Conservation (phyloP, 2,797 vertebrate species). For the Syngnathus rostellatus region DNA sequence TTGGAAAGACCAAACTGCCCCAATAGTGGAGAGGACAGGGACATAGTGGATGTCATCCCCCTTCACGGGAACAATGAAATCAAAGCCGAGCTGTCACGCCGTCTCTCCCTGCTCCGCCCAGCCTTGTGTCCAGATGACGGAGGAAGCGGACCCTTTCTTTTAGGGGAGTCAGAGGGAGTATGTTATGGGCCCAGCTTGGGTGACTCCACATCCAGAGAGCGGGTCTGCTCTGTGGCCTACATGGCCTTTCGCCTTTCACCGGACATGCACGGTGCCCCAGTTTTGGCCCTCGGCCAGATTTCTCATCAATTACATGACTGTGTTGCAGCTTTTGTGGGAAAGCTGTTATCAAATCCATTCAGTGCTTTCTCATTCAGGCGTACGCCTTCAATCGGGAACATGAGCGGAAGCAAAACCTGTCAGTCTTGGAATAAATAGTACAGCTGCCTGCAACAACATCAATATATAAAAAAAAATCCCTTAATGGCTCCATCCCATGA, state of each 20-base stretch:
- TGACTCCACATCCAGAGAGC: constrained; percentile 61
- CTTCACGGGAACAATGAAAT: constrained; percentile 64
- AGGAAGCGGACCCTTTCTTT: constrained; percentile 55
- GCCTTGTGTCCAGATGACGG: constrained; percentile 60
- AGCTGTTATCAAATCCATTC: neutral
- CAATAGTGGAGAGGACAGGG: constrained; percentile 50
- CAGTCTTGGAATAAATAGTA: neutral
- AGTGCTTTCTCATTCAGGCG: constrained; percentile 4
- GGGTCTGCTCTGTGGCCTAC: constrained; percentile 69
- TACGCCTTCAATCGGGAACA: neutral
- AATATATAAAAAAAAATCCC: constrained; percentile 18
- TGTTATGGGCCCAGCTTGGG: constrained; percentile 29
- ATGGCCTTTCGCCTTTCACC: constrained; percentile 48
- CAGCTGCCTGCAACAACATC: neutral
- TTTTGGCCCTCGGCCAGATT: constrained; percentile 31
- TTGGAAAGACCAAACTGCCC: constrained; percentile 54
- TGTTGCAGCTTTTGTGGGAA: neutral
- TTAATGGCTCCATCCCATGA: constrained; percentile 13
- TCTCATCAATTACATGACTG: constrained; percentile 22
- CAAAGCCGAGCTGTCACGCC: constrained; percentile 56
- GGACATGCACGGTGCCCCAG: constrained; percentile 46
- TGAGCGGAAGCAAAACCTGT: neutral
- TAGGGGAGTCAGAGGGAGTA: constrained; percentile 12
- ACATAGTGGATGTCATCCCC: constrained; percentile 52
- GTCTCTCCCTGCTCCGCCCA: constrained; percentile 61